Evolutionary conservation across 2,888 invertebrate genomes (phyloP).

Genomic region (Lasioglossum morio): DNA sequence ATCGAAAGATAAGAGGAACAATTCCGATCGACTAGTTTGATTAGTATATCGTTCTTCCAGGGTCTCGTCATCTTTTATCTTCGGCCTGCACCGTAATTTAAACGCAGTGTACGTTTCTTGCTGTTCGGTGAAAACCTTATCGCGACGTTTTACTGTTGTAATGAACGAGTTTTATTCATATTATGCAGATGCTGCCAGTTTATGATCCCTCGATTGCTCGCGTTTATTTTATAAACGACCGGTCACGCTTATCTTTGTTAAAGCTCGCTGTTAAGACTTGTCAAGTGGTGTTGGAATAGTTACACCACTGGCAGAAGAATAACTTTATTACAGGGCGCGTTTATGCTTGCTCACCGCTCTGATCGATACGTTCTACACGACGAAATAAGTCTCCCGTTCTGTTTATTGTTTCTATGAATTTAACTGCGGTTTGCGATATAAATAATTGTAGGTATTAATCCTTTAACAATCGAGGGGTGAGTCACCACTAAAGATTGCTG

Average conservation of each 20-base stretch:
- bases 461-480: no score
- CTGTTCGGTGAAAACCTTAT: not conserved
- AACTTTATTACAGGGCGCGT: not conserved
- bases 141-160: not conserved
- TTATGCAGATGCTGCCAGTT: not conserved
- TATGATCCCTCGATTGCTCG: not conserved
- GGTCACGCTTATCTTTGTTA: not conserved
- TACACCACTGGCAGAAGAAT: constrained; percentile 26
- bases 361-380: not conserved
- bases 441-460: no score
- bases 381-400: not conserved
- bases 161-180: not conserved
- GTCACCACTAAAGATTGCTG: no score
- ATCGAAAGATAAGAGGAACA: not conserved
- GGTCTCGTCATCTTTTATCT: not conserved
- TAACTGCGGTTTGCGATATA: not conserved
- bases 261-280: not conserved
- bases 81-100: not conserved
- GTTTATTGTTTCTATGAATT: not conserved
- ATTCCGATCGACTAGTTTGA: not conserved
- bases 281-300: not conserved
- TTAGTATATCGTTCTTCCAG: not conserved
- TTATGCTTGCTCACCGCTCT: not conserved
- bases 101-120: not conserved
- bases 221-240: not conserved